These are phyloP conservation scores for Linyphia triangularis DNA, from an alignment of 2,888 invertebrate genomes.

Conservation along the genomic window DNA sequence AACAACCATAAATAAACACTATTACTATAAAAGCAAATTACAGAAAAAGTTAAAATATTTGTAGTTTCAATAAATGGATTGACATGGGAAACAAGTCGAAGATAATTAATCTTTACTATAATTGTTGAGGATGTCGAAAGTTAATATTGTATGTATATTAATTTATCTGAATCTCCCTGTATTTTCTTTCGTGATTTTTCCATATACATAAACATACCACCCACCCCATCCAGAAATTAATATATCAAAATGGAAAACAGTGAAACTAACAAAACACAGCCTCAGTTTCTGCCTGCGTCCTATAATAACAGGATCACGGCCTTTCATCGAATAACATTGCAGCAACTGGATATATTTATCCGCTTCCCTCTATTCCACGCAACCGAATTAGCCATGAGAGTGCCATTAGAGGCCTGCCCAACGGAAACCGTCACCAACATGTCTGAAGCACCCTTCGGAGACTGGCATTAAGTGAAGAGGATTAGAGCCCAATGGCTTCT, in stretches of 20 bases:
- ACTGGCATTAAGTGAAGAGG: constrained; percentile 57
- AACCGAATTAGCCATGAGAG: constrained; percentile 65
- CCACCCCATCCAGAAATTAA: too few species aligned
- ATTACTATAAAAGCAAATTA: too few species aligned
- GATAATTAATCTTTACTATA: too few species aligned
- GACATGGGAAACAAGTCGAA: too few species aligned
- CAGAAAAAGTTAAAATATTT: too few species aligned
- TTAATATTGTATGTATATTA: too few species aligned
- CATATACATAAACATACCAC: too few species aligned
- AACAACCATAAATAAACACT: too few species aligned
- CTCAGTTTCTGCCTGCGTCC: not conserved
- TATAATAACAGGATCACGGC: not conserved
- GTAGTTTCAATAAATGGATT: too few species aligned
- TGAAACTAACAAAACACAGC: not conserved
- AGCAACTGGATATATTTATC: not conserved
- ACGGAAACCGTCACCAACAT: constrained; percentile 58
- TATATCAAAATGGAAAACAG: not conserved
- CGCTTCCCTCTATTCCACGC: not conserved
- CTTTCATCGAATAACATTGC: not conserved
- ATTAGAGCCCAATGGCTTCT: constrained; percentile 34
- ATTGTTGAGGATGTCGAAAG: too few species aligned
- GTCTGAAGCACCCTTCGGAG: constrained; percentile 61
- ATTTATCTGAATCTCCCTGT: too few species aligned
- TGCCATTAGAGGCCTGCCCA: constrained; percentile 50
- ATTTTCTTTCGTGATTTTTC: too few species aligned